Evolutionary conservation across 2,113 vertebrate genomes (phyloP).

Genomic region (Hystrix cristata): DNA sequence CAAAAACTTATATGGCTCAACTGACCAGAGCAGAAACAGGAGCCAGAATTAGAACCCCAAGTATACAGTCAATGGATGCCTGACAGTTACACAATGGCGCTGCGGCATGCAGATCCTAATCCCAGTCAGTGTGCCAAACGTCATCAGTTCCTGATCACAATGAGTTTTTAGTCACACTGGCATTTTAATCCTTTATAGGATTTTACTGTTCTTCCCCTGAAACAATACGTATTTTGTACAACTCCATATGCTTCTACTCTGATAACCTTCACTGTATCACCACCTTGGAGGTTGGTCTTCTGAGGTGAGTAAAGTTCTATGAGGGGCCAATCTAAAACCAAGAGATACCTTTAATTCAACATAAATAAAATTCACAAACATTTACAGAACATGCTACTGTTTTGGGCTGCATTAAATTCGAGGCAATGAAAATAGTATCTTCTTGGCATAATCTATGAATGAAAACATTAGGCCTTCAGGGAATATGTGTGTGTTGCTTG

Average conservation of each 20-base stretch:
- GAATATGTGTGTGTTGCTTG: neutral
- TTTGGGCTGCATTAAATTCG: neutral
- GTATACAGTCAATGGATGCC: neutral
- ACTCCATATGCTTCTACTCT: neutral
- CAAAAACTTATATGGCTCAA: neutral
- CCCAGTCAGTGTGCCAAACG: neutral
- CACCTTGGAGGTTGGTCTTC: neutral
- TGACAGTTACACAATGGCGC: neutral
- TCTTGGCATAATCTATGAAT: slow-evolving; percentile 11
- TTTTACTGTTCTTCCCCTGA: neutral
- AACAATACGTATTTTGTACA: neutral
- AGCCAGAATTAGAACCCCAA: neutral
- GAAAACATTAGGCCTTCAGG: slow-evolving; percentile 7
- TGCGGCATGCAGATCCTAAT: neutral
- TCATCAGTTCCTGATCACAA: neutral
- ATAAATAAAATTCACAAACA: neutral
- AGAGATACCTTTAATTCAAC: neutral
- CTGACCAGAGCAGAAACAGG: neutral
- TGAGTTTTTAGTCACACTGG: neutral
- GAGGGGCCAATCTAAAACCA: neutral
- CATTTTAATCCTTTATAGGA: neutral
- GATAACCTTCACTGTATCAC: neutral
- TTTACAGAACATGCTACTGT: slow-evolving; percentile 42
- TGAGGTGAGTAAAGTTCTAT: neutral
- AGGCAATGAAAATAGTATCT: neutral